Base-by-base conservation (phyloP, 2,113 vertebrate species). In the Cairina moschata region DNA sequence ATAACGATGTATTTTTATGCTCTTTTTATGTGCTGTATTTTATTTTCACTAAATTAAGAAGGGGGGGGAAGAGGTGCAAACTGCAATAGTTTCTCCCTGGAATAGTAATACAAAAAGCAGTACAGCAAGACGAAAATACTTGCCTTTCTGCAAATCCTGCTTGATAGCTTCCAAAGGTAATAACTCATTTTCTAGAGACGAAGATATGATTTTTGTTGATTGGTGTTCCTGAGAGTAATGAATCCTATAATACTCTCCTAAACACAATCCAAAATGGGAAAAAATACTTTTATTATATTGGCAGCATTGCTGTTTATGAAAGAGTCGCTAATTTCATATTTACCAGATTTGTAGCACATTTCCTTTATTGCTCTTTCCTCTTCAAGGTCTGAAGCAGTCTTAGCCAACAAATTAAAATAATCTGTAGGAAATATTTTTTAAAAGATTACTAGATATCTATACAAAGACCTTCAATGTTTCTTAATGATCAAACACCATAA, bases 341-440 rank as follows among this genome's bases (percentile, higher is more conserved):
- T 97, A 98, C 98, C 98, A 86, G 97, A 96, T 97, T 96, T 97
- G 86, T 96, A 91, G 88, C 97, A 98, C 72, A 97, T 97, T 82
- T 98, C 97, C 78, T 96, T 97, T 96, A 98, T 97, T 92, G 96
- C 95, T 96, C 93, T 97, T 97, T 98, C 96, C 83, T 98, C 98
- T 96, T 98, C 97, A 46, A 97, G 96, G 73, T 98, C 97, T 95
- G 85, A 95, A 69, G 95, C 89, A 60, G 96, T 97, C 94, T 90
- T 97, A 92, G 93, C 95, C 92, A 96, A 91, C 72, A 96, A 97
- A 44, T 63, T 60, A 86, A 96, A 97, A 94, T 96, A 54, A 97
- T 88, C 98, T 98, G 88, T 48, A 96, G 82, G 88, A 96, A 91
- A 91, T 66, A 91, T 62, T 91, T 48, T 88, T 52, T 16, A 36